Conservation (phyloP, 2,888 invertebrate species). For the Dryomyza anilis region DNA sequence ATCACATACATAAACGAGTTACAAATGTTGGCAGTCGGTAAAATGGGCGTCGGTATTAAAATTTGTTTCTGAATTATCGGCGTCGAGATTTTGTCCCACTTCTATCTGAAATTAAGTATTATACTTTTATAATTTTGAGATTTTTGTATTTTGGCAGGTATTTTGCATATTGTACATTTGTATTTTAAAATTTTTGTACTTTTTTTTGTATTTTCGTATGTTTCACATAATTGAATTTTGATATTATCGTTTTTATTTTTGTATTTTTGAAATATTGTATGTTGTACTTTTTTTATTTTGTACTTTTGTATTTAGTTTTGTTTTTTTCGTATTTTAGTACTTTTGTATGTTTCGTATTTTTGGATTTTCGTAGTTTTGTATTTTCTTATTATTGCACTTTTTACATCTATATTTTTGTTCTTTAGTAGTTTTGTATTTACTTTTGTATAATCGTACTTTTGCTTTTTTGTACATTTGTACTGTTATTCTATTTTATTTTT, state of each 20-base stretch:
- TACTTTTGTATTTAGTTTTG: neutral
- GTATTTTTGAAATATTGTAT: too few species aligned
- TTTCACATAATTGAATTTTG: too few species aligned
- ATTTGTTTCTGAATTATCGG: neutral
- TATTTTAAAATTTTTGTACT: neutral
- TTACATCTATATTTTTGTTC: neutral
- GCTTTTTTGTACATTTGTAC: too few species aligned
- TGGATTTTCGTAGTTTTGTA: neutral
- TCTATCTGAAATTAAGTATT: neutral
- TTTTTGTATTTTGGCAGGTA: too few species aligned
- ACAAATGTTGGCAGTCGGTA: too few species aligned
- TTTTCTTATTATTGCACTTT: neutral
- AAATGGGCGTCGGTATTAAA: too few species aligned
- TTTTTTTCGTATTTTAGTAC: neutral
- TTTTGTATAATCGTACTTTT: too few species aligned
- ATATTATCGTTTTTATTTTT: too few species aligned
- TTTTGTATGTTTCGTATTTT: too few species aligned
- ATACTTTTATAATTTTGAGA: neutral
- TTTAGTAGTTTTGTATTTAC: too few species aligned
- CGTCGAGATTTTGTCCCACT: neutral
- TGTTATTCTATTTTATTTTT: too few species aligned
- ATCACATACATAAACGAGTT: too few species aligned
- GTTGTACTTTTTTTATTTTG: neutral
- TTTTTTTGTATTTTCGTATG: neutral
- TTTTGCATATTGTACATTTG: neutral